These are phyloP conservation scores for Mohoua ochrocephala DNA, from an alignment of 2,113 vertebrate species.

Conservation along the genomic window DNA sequence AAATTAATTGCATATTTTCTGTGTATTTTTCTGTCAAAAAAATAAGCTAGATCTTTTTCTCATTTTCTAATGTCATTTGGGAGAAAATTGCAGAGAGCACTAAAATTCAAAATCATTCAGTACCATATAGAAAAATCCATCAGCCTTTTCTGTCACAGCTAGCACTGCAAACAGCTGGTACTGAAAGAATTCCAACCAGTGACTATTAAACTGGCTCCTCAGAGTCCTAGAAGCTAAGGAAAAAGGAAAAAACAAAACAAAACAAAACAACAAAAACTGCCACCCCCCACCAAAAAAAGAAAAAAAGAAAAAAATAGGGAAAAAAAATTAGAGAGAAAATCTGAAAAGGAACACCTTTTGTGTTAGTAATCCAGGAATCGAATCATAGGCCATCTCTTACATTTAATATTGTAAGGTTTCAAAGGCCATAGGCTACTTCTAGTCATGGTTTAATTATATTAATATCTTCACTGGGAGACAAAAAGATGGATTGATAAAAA, in stretches of 20 bases:
- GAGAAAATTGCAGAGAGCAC: neutral
- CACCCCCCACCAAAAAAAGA: neutral
- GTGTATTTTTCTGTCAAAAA: neutral
- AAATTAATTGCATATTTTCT: neutral
- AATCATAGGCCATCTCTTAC: neutral
- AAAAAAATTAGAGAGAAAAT: neutral
- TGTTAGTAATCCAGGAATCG: neutral
- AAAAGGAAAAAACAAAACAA: no score
- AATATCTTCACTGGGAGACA: neutral
- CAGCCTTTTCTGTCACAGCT: neutral
- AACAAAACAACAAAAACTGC: no score
- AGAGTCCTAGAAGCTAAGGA: neutral
- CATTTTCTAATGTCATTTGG: neutral
- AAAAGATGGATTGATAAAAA: neutral
- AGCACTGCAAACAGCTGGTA: neutral
- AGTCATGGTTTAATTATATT: neutral
- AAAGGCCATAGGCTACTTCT: neutral
- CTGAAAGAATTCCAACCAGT: neutral
- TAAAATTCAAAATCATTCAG: neutral
- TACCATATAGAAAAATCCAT: neutral
- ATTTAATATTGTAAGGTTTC: neutral
- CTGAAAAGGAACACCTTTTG: neutral
- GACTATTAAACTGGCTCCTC: neutral
- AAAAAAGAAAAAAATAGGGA: rapidly evolving
- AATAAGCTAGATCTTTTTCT: neutral